phyloP scores from a whole-genome alignment of 2,113 vertebrate genomes.

The Bubo bubo region DNA sequence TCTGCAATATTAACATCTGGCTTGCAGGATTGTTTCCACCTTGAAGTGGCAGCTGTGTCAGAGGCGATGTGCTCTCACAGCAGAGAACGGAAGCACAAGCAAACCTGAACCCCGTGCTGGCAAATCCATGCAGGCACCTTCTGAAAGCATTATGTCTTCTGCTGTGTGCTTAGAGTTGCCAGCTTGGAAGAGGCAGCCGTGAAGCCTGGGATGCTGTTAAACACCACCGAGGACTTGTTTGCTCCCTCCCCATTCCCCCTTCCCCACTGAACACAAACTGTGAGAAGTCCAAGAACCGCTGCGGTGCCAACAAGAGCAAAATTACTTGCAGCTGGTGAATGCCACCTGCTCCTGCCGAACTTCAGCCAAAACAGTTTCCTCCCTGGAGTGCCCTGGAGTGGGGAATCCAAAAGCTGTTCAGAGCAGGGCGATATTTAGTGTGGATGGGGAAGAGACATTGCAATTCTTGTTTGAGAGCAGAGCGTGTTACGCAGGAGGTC shows the following conservation, averaged over 20 bases:
- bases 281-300: constrained; percentile 23
- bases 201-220: constrained; percentile 18
- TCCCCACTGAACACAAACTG: constrained; percentile 3
- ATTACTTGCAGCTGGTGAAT: constrained; percentile 69
- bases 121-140: neutral
- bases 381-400: constrained; percentile 19
- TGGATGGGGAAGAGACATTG: neutral
- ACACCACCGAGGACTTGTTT: neutral
- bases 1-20: neutral
- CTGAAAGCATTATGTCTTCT: neutral
- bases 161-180: neutral
- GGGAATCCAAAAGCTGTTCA: constrained; percentile 59
- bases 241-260: neutral
- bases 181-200: constrained; percentile 1
- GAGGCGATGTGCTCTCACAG: neutral
- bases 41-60: constrained; percentile 11
- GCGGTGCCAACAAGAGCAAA: constrained; percentile 59
- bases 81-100: neutral
- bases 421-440: neutral
- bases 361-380: constrained; percentile 67
- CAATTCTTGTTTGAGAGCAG: neutral
- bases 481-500: neutral
- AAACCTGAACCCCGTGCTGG: neutral
- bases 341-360: constrained; percentile 71
- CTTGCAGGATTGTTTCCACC: neutral